Evolutionary conservation across 2,888 invertebrate genomes (phyloP).

Genomic region (Dione juno): DNA sequence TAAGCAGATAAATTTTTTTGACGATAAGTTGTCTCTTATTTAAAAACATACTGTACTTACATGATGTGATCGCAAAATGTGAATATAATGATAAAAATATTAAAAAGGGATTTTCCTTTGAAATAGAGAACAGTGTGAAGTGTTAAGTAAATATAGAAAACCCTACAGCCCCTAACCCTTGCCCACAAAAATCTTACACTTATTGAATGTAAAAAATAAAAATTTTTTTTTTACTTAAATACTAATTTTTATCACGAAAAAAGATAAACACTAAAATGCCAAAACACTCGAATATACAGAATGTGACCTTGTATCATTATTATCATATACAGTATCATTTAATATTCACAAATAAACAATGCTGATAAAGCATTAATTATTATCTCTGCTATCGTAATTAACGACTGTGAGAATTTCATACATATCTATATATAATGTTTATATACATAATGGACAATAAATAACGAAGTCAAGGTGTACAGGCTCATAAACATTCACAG

Average conservation of each 20-base stretch:
- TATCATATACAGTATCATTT: not conserved
- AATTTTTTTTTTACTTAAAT: too few species aligned
- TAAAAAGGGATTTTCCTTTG: too few species aligned
- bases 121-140: too few species aligned
- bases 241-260: too few species aligned
- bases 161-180: too few species aligned
- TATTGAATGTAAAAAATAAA: too few species aligned
- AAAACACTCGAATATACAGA: not conserved
- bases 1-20: not conserved
- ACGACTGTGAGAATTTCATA: constrained; percentile 1
- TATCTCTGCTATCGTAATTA: constrained; percentile 4
- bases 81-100: too few species aligned
- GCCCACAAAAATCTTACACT: too few species aligned
- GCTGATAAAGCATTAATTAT: not conserved
- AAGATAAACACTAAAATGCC: not conserved
- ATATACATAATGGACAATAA: not conserved
- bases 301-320: not conserved
- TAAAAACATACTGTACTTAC: too few species aligned
- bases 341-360: constrained; percentile 12
- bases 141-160: too few species aligned
- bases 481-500: not conserved
- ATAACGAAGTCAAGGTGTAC: constrained; percentile 9
- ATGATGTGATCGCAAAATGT: not conserved
- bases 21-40: too few species aligned
- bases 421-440: not conserved